Conservation (phyloP, 23 tunicate genomes). For the Corella eumyota region DNA sequence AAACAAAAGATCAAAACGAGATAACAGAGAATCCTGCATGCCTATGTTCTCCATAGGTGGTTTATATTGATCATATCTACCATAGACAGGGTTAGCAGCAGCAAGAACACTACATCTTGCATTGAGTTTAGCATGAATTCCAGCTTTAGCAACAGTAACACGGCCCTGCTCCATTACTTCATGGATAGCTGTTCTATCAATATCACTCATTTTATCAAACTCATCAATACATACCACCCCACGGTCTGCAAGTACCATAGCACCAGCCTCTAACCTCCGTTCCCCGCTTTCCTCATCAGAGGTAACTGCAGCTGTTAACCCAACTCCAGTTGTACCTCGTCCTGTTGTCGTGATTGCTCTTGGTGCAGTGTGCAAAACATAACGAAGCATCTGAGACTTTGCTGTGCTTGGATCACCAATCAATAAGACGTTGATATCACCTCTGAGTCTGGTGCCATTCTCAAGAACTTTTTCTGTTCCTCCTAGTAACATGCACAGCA, state of each 20-base stretch:
- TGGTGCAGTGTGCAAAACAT: conserved; percentile 85
- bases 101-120: conserved; percentile 96
- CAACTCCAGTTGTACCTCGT: conserved; percentile 97
- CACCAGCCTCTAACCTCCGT: conserved; percentile 95
- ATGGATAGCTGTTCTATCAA: conserved; percentile 94
- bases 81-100: conserved; percentile 98
- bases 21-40: conserved; percentile 98
- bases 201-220: conserved; percentile 98
- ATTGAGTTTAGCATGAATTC: conserved; percentile 91
- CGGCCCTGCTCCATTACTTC: conserved; percentile 99
- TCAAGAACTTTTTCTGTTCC: conserved; percentile 91
- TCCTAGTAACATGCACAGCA: conserved; percentile 85
- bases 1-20: conserved; percentile 93
- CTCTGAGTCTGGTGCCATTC: conserved; percentile 91
- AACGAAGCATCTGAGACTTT: conserved; percentile 92
- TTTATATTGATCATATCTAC: conserved; percentile 90
- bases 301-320: conserved; percentile 98
- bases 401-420: conserved; percentile 99
- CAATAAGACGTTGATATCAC: conserved; percentile 84
- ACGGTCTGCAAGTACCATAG: conserved; percentile 96
- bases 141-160: conserved; percentile 97
- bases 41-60: conserved; percentile 99
- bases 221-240: conserved; percentile 99
- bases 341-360: conserved; percentile 95
- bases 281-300: conserved; percentile 97